Evolutionary conservation across 2,113 vertebrate species (phyloP), one percentile per base, ranked within the genome.

Genomic region (Muntiacus reevesi): DNA sequence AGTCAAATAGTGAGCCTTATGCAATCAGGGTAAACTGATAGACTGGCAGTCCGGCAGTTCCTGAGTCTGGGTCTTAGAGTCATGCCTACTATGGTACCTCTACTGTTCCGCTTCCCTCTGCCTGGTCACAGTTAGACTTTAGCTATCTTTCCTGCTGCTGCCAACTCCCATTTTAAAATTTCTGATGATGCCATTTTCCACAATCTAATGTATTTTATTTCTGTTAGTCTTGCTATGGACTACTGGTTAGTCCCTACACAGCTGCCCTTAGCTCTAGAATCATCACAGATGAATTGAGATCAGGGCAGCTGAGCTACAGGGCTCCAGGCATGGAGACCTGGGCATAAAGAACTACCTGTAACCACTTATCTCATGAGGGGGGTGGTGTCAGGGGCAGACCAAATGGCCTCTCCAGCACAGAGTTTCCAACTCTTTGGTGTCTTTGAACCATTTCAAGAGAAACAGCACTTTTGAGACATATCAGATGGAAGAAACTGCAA

Each of bases 51-150:
- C 25, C 13, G 1, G 2, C 19, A 47, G 33, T 36, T 27, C 40
- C 82, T 14, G 6, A 59, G 57, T 52, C 30, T 6, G 9, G 60
- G 36, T 79, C 25, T 15, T 23, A 45, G 0, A 25, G 28, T 62
- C 55, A 60, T 36, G 36, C 83, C 19, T 30, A 19, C n/a, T 52
- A 17, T 45, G 19, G 78, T 17, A n/a, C 14, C 36, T 59, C 71
- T n/a, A 2, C 7, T 9, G 1, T 5, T 21, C 8, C 4, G 47
- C 13, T 28, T 30, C 2, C 13, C 67, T 54, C 45, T 19, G 17
- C n/a, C 43, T 95, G 47, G 16, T 43, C 59, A 43, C 15, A 33
- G 45, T 14, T 45, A 60, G 27, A 30, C n/a, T 76, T 30, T 6
- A 54, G 19, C 60, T 60, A 40, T 3, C 40, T 86, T 5, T 28